These are phyloP conservation scores for Lymantria dispar DNA, from an alignment of 2,888 invertebrate genomes.

Conservation along the genomic window DNA sequence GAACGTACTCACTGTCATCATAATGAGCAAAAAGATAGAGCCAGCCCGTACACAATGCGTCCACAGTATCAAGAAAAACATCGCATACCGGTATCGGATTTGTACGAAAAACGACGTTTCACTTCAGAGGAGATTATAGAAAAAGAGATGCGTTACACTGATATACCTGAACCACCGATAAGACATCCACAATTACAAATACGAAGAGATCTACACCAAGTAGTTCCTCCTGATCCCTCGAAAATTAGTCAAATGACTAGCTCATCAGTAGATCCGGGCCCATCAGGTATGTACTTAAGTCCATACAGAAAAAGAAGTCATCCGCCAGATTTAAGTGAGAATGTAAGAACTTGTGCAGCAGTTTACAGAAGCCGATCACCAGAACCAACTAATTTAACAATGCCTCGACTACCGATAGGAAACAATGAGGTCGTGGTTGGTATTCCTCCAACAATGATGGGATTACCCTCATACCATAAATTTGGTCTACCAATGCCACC, in stretches of 20 bases:
- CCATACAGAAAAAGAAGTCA: constrained; percentile 82
- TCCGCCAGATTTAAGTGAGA: constrained; percentile 76
- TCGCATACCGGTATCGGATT: constrained; percentile 57
- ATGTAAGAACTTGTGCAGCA: constrained; percentile 63
- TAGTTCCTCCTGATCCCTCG: constrained; percentile 63
- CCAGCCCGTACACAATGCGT: constrained; percentile 88
- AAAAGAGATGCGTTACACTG: constrained; percentile 74
- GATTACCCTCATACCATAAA: constrained; percentile 76
- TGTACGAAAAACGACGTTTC: constrained; percentile 70
- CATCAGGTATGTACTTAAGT: constrained; percentile 73
- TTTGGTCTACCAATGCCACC: constrained; percentile 74
- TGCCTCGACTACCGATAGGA: constrained; percentile 65
- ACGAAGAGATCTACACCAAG: constrained; percentile 87
- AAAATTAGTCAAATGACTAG: constrained; percentile 68
- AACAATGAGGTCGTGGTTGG: constrained; percentile 63
- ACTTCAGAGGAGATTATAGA: constrained; percentile 75
- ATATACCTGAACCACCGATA: constrained; percentile 69
- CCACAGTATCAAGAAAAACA: constrained; percentile 83
- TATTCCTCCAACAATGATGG: constrained; percentile 63
- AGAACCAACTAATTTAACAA: constrained; percentile 74
- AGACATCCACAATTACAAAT: constrained; percentile 87
- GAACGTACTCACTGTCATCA: constrained; percentile 87
- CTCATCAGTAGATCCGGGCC: constrained; percentile 71
- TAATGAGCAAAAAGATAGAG: constrained; percentile 81
- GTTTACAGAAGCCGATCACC: constrained; percentile 73